Conservation (phyloP, 2,113 vertebrate genomes). For the Perca fluviatilis region DNA sequence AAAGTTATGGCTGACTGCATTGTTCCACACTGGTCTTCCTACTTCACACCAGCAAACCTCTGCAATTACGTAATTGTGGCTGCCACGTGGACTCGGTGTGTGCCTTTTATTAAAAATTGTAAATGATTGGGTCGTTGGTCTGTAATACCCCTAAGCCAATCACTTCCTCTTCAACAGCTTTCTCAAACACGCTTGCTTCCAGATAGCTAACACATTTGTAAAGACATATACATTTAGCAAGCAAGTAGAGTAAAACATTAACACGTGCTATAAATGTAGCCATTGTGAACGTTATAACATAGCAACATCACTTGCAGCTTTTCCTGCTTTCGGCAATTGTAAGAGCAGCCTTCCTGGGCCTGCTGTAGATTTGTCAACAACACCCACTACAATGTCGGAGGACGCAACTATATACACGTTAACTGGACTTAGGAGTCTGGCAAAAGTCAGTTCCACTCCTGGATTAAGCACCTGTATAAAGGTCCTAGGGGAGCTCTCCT, state of each 20-base stretch:
- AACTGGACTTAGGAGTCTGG: not conserved
- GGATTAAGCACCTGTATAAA: constrained; percentile 10
- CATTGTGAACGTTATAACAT: not conserved
- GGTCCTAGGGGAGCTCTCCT: not conserved
- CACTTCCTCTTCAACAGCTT: not conserved
- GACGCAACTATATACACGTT: not conserved
- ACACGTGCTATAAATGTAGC: not conserved
- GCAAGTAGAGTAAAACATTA: not conserved
- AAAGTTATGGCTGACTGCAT: too few relatives aligned
- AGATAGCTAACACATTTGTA: not conserved
- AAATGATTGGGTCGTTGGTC: not conserved
- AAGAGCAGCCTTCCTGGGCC: not conserved
- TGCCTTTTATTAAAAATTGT: too few relatives aligned
- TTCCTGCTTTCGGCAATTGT: not conserved
- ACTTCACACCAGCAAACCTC: not conserved
- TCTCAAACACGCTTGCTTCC: not conserved
- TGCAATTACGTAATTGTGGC: not conserved
- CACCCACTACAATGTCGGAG: not conserved
- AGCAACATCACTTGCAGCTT: not conserved
- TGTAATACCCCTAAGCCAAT: not conserved
- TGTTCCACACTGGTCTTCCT: too few relatives aligned
- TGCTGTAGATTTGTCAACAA: not conserved
- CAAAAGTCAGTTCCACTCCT: constrained; percentile 13
- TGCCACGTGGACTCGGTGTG: too few relatives aligned
- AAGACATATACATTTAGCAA: not conserved